These are phyloP conservation scores for Rhynchopsitta pachyrhyncha DNA, from an alignment of 2,113 vertebrate genomes.

Conservation along the genomic window DNA sequence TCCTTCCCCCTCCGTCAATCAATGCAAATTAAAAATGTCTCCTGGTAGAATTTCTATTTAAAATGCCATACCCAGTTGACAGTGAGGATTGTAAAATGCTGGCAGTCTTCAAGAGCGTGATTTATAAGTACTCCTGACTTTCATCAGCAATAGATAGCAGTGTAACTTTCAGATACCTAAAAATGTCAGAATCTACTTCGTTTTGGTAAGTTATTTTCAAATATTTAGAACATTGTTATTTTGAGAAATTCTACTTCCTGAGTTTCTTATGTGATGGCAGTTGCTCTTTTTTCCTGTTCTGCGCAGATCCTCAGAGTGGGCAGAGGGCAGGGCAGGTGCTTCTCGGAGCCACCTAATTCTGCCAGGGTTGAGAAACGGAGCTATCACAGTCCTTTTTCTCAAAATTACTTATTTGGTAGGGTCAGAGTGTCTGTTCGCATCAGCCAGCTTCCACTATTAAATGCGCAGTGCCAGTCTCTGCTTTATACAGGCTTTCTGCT, in stretches of 20 bases:
- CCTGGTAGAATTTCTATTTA: not conserved
- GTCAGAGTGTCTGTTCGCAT: not conserved
- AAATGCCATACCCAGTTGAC: not conserved
- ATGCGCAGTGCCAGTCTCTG: not conserved
- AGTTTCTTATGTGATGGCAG: not conserved
- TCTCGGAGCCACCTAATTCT: not conserved
- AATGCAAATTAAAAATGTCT: not conserved
- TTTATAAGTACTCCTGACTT: not conserved
- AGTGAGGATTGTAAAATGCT: not conserved
- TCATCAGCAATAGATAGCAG: not conserved
- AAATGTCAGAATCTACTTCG: not conserved
- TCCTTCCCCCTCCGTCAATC: fast-evolving
- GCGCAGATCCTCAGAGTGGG: not conserved
- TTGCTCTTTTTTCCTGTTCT: not conserved
- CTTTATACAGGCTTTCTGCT: not conserved
- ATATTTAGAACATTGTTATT: not conserved
- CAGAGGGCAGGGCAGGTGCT: not conserved
- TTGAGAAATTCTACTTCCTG: not conserved
- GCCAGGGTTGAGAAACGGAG: not conserved
- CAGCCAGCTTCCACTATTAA: not conserved
- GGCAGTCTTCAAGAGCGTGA: not conserved
- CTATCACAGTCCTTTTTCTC: not conserved
- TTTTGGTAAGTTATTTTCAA: not conserved
- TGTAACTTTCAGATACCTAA: not conserved
- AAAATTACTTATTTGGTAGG: not conserved